Conservation (phyloP, 2,888 invertebrate species). For the Cheilosia pagana region DNA sequence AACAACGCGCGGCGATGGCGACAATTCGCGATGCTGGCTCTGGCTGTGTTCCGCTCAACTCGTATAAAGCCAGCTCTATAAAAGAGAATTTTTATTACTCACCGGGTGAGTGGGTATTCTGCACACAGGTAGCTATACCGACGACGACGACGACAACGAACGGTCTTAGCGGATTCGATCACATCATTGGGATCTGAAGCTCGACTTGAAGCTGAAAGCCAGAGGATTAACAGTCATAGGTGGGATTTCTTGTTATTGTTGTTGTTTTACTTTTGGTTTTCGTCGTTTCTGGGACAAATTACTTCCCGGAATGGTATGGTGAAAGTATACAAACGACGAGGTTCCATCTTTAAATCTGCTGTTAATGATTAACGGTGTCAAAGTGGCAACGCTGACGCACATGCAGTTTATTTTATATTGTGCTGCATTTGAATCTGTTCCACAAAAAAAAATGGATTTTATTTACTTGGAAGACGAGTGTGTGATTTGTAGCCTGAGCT, state of each 20-base stretch:
- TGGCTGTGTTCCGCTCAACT: not conserved
- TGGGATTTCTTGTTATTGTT: conserved; percentile 33
- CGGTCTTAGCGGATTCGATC: conserved; percentile 49
- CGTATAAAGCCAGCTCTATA: conserved; percentile 6
- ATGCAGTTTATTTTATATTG: conserved; percentile 20
- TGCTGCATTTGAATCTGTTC: not conserved
- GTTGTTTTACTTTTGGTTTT: conserved; percentile 24
- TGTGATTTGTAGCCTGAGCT: not conserved
- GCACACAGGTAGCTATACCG: conserved; percentile 39
- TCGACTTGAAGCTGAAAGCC: conserved; percentile 34
- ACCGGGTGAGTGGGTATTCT: conserved; percentile 52
- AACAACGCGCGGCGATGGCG: conserved; percentile 12
- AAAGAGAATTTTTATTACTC: conserved; percentile 67
- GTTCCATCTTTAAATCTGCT: conserved; percentile 39
- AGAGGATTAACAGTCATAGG: conserved; percentile 59
- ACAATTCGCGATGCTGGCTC: conserved; percentile 6
- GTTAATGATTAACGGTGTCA: conserved; percentile 58
- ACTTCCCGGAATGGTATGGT: conserved; percentile 71
- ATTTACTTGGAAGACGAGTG: conserved; percentile 14
- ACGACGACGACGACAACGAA: conserved; percentile 20
- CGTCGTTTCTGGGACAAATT: conserved; percentile 64
- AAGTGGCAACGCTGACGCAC: conserved; percentile 49
- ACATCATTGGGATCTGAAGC: conserved; percentile 35
- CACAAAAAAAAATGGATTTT: conserved; percentile 32
- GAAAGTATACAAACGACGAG: conserved; percentile 50